Evolutionary conservation across 1,140 invertebrate genomes (phyloP).

Genomic region (Dinoponera quadriceps): DNA sequence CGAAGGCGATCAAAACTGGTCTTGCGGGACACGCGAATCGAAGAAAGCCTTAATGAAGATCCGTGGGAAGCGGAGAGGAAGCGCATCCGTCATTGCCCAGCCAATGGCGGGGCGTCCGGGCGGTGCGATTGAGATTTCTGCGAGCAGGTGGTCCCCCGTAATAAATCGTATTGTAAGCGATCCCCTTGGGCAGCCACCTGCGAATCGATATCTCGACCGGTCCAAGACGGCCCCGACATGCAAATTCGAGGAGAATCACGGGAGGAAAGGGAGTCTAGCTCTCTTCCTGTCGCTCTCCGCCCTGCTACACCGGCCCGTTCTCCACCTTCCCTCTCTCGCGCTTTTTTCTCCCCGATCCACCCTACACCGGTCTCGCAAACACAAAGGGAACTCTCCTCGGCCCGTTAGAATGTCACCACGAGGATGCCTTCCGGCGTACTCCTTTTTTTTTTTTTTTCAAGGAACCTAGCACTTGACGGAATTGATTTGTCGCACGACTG

Average conservation of each 20-base stretch:
- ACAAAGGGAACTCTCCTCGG: slow-evolving; percentile 40
- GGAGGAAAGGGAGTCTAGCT: slow-evolving; percentile 53
- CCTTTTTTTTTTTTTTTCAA: not conserved
- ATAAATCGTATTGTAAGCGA: slow-evolving; percentile 85
- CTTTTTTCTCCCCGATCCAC: slow-evolving; percentile 1
- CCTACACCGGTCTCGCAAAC: slow-evolving; percentile 5
- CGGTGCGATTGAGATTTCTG: slow-evolving; percentile 82
- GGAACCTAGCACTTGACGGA: not conserved
- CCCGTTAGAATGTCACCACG: slow-evolving; percentile 26
- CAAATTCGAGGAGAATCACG: slow-evolving; percentile 76
- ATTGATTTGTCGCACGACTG: not conserved
- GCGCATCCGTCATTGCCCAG: slow-evolving; percentile 68
- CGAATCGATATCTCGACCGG: slow-evolving; percentile 83
- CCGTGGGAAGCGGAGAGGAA: slow-evolving; percentile 63
- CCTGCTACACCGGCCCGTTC: slow-evolving; percentile 7
- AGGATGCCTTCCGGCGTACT: slow-evolving; percentile 3
- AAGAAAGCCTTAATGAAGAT: slow-evolving; percentile 67
- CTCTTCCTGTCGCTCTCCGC: slow-evolving; percentile 63
- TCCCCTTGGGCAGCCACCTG: slow-evolving; percentile 81
- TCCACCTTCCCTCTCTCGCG: slow-evolving; percentile 4
- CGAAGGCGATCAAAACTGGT: not conserved
- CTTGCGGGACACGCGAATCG: not conserved
- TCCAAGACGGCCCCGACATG: slow-evolving; percentile 75
- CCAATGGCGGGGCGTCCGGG: slow-evolving; percentile 69
- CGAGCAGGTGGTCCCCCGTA: slow-evolving; percentile 82